Evolutionary conservation across 2,797 vertebrate species (phyloP).

Genomic region (Chrysocyon brachyurus): DNA sequence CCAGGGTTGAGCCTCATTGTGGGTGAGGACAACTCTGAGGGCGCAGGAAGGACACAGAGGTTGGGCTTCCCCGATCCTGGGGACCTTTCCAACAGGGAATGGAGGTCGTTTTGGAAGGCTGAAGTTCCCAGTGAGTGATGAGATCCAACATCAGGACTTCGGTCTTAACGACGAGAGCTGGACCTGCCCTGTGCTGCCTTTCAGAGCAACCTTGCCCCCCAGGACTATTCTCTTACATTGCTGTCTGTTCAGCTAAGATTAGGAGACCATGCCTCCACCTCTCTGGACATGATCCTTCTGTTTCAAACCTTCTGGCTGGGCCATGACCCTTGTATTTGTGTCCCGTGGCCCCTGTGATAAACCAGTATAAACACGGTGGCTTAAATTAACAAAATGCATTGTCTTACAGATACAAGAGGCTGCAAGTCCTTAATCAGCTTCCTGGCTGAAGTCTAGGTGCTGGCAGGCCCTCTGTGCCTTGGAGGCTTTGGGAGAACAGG

Average conservation of each 20-base stretch:
- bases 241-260: accelerated
- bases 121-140: not conserved
- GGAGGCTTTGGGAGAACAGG: accelerated
- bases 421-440: accelerated
- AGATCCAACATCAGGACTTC: not conserved
- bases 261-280: not conserved
- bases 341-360: no score
- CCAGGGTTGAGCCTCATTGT: not conserved
- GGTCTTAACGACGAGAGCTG: not conserved
- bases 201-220: accelerated
- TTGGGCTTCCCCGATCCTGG: not conserved
- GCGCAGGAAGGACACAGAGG: accelerated
- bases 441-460: no score
- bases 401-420: no score
- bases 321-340: no score
- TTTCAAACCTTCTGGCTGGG: not conserved
- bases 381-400: accelerated
- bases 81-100: not conserved
- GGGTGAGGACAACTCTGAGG: accelerated
- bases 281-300: not conserved
- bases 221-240: no score
- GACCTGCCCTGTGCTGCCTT: accelerated
- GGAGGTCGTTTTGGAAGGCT: accelerated
- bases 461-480: not conserved
- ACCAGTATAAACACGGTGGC: not conserved